Conservation (phyloP, 2,797 vertebrate genomes). For the Chelon labrosus region DNA sequence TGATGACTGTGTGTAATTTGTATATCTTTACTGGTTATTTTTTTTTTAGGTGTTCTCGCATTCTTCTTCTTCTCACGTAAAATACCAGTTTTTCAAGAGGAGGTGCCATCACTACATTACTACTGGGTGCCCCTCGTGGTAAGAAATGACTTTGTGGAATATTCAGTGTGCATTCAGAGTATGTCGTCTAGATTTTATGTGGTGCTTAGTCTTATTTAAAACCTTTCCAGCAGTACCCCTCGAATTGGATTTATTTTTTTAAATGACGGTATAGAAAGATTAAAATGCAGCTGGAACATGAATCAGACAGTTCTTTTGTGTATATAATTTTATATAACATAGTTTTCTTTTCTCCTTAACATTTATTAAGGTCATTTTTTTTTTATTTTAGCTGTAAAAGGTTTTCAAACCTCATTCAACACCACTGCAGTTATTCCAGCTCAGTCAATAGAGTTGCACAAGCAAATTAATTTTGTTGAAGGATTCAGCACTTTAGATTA, state of each 20-base stretch:
- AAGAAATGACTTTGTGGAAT: slow-evolving; percentile 68
- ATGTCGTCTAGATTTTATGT: background rate
- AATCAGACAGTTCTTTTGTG: background rate
- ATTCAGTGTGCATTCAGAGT: background rate
- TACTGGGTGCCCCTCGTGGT: slow-evolving; percentile 97
- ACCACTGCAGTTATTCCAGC: background rate
- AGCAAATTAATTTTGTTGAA: slow-evolving; percentile 2
- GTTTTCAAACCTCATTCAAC: background rate
- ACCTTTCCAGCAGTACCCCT: background rate
- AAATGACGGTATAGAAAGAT: background rate
- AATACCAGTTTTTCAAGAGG: slow-evolving; percentile 87
- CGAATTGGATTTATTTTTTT: background rate
- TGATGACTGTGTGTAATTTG: background rate
- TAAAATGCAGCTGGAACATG: slow-evolving; percentile 2
- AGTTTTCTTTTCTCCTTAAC: background rate
- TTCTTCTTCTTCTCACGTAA: slow-evolving; percentile 95
- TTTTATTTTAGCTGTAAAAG: background rate
- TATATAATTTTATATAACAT: background rate
- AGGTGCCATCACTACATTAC: slow-evolving; percentile 92
- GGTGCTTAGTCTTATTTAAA: background rate
- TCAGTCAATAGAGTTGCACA: background rate
- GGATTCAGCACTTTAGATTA: background rate
- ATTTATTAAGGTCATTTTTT: background rate
- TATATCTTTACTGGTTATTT: background rate
- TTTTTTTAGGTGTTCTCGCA: slow-evolving; percentile 89